Evolutionary conservation across 2,888 invertebrate species (phyloP), one percentile per base, ranked within the genome.

Genomic region (Glaucopsyche alexis): DNA sequence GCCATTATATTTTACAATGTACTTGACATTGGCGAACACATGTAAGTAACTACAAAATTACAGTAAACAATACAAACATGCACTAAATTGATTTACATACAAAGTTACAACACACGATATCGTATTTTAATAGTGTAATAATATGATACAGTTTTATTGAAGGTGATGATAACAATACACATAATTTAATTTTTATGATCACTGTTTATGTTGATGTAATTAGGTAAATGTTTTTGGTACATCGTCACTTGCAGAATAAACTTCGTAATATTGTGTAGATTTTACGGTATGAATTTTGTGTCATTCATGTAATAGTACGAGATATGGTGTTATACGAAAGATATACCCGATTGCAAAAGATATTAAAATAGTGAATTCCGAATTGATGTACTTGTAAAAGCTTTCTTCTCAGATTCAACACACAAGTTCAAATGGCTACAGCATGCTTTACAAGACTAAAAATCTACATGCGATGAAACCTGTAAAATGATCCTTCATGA

Each of bases 401-500:
- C 7, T 42, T 42, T 42, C 42, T 42, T 42, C 42, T 42, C 42
- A 42, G 42, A 2, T 29, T 29, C 29, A 29, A 29, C 42, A 55
- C 8, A 55, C 9, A 19, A 55, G n/a, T 16, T n/a, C n/a, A 9
- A 40, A 16, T 42, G 66, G 13, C 42, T 45, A 67, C 45, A 45
- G 45, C 67, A 67, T 67, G 67, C 67, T 13, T 42, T 38, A 3
- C 3, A 4, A 69, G 71, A 47, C 19, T 14, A 71, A 71, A 42
- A 50, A 67, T 64, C 38, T 52, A 64, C 65, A 71, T 75, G 55
- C 66, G 47, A 72, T 55, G 71, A 73, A 87, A 87, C 86, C 87
- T 87, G 85, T 81, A 73, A 80, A 78, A 81, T 83, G 81, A 77
- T 88, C 87, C 84, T 77, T 83, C 79, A 86, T 79, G 85, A 84